Percentiles rank a stretch among this genome's conserved stretches.
phyloP scores from a whole-genome alignment of 2,113 vertebrate species.

The Sturnira hondurensis region DNA sequence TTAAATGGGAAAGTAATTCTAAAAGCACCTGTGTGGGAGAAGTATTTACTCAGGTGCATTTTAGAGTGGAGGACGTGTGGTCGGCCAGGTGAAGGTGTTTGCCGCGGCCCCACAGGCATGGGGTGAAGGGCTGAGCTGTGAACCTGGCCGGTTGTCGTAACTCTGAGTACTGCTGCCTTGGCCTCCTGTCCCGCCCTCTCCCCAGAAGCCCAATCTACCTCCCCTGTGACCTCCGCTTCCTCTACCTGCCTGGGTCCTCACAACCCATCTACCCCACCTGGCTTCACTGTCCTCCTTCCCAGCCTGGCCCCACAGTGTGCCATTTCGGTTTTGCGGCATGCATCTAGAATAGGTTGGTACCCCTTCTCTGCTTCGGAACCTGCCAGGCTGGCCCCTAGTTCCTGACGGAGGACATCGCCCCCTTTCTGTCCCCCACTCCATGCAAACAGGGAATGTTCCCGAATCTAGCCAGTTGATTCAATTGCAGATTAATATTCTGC shows the following conservation, averaged over 20 bases:
- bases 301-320: accelerated
- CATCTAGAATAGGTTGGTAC: neutral
- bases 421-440: neutral
- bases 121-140: neutral
- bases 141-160: neutral
- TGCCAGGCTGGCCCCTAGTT: neutral
- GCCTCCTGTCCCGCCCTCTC: neutral
- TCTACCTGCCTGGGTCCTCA: neutral
- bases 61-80: neutral
- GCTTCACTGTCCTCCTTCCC: neutral
- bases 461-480: neutral
- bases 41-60: neutral
- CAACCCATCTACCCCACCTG: neutral
- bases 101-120: accelerated
- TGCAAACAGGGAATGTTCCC: neutral
- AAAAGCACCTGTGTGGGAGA: neutral
- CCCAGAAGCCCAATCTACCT: neutral
- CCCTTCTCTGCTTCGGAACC: neutral
- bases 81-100: neutral
- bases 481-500: neutral
- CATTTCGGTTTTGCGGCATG: neutral
- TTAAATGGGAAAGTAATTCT: neutral
- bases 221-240: neutral
- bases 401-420: neutral
- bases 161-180: accelerated